These are phyloP conservation scores for Sebastes diploproa DNA, from an alignment of 2,797 vertebrate genomes.

Conservation along the genomic window DNA sequence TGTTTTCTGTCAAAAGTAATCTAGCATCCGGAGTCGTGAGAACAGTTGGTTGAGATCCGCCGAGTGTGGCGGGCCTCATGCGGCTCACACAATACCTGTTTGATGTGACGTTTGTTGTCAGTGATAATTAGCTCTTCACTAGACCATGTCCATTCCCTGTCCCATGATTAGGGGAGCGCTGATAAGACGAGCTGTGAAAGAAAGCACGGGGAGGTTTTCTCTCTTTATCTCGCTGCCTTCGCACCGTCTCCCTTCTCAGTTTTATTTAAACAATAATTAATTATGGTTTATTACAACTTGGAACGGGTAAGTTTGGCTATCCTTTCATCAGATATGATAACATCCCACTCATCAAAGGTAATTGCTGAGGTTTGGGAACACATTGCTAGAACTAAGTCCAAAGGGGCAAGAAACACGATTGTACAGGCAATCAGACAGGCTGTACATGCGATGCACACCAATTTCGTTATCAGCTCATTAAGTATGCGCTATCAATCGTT, in stretches of 20 bases:
- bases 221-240: constrained; percentile 23
- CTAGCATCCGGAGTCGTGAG: constrained; percentile 52
- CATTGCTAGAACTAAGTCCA: background rate
- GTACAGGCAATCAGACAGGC: background rate
- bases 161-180: constrained; percentile 28
- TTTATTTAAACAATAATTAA: constrained; percentile 18
- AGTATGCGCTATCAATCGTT: background rate
- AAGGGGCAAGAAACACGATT: background rate
- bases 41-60: constrained; percentile 36
- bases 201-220: constrained; percentile 32
- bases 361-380: background rate
- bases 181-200: constrained; percentile 46
- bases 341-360: background rate
- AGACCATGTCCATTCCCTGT: constrained; percentile 44
- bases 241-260: background rate
- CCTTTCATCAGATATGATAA: background rate
- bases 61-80: constrained; percentile 27
- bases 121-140: constrained; percentile 71
- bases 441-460: no score
- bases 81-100: constrained; percentile 60
- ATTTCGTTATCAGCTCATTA: background rate
- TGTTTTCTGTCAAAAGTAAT: constrained; percentile 79
- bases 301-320: background rate
- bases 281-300: constrained; percentile 2
- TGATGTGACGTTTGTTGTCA: constrained; percentile 73